Base-by-base conservation (phyloP, 2,113 vertebrate genomes). In the Mohoua ochrocephala region DNA sequence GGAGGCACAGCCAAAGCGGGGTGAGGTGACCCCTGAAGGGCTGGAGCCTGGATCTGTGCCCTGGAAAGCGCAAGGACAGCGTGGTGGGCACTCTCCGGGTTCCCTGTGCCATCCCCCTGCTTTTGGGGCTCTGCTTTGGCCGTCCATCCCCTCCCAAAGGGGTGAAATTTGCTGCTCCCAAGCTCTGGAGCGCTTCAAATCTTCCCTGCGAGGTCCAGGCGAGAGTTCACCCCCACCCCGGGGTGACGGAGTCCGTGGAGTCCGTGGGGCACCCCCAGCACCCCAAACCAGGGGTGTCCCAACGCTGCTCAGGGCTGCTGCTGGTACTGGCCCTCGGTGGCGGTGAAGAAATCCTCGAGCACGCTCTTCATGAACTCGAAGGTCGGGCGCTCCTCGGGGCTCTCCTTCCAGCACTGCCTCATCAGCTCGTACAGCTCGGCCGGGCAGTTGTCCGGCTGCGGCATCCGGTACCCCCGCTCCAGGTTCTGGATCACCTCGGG, bases 251-350 rank as follows among this genome's bases (percentile, higher is more conserved):
- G 30, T 1, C 37, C 17, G 0, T 4, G 18, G 22, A 37, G 79
- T 68, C 63, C 2, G 15, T 6, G 61, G 69, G 60, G 20, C 50
- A 1, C 33, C 28, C 42, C 1, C 1, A 13, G 8, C 65, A 24
- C 84, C 89, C 64, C n/a, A 0, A 5, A 6, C 0, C 4, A 0
- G 61, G 56, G 54, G 4, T 27, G n/a, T 5, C 8, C 18, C 7
- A 1, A n/a, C n/a, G 54, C 49, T 16, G 41, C 7, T 98, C 96
- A 98, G 4, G 98, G 98, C 93, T 99, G 98, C 61, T 98, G 98
- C 96, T 99, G 99, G 94, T 99, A 99, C 95, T 99, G 99, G 95
- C 98, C 98, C 97, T 99, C 99, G 3, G 99, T 99, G 97, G 99
- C 98, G 0, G 99, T 99, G 97, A 98, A 98, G 98, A 99, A 99